A percentile compares a stretch with the other conserved stretches of the same genome.
These are phyloP conservation scores for Phalacrocorax pelagicus DNA, from an alignment of 2,113 vertebrate species.

Conservation along the genomic window DNA sequence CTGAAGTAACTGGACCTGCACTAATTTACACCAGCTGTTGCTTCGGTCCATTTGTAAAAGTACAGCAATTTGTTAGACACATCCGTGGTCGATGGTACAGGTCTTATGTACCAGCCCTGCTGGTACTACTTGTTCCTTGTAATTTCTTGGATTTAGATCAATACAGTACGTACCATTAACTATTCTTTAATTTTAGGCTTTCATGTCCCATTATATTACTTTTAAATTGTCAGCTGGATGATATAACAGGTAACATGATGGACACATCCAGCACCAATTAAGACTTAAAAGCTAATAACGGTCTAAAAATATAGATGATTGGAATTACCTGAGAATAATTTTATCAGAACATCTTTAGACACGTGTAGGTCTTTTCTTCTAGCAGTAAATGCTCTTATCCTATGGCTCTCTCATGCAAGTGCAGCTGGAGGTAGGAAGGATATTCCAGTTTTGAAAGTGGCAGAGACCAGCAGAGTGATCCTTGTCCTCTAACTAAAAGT, in stretches of 20 bases:
- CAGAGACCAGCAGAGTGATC: background rate
- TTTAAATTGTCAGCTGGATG: constrained; percentile 16
- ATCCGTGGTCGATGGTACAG: background rate
- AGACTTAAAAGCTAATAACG: constrained; percentile 17
- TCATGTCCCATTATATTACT: constrained; percentile 27
- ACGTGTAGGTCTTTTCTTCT: background rate
- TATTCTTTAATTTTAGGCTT: constrained; percentile 25
- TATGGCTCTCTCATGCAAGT: background rate
- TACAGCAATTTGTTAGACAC: background rate
- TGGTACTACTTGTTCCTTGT: background rate
- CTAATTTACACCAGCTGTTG: background rate
- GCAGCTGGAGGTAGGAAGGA: background rate
- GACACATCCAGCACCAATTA: background rate
- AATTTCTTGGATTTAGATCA: constrained; percentile 51
- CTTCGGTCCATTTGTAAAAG: background rate
- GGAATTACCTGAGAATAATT: constrained; percentile 9
- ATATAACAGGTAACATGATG: constrained; percentile 22
- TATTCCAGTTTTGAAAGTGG: background rate
- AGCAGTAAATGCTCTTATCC: background rate
- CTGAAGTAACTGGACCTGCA: background rate
- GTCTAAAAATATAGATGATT: constrained; percentile 33
- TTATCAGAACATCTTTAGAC: background rate
- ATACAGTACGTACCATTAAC: constrained; percentile 14
- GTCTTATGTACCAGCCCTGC: background rate
- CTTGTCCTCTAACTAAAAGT: background rate